Evolutionary conservation across 2,113 vertebrate species (phyloP).

Genomic region (Mesocricetus auratus): DNA sequence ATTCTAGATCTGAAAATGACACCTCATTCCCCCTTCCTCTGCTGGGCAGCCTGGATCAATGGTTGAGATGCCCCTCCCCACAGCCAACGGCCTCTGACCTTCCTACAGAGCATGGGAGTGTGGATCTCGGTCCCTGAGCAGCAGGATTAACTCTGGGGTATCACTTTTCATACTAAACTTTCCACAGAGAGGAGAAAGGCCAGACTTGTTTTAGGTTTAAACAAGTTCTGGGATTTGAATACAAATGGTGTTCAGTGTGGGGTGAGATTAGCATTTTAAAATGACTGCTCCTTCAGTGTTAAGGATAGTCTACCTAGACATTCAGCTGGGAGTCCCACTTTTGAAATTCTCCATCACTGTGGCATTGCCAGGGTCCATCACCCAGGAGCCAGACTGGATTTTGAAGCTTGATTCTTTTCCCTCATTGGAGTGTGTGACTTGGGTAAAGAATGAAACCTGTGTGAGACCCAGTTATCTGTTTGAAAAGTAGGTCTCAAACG

Average conservation of each 20-base stretch:
- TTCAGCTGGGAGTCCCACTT: background rate
- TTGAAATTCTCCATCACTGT: fast-evolving
- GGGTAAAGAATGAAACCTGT: background rate
- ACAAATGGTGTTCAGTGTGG: background rate
- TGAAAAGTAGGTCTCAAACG: background rate
- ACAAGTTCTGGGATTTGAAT: background rate
- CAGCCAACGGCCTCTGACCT: background rate
- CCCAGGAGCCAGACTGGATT: fast-evolving
- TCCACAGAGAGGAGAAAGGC: slow-evolving; percentile 7
- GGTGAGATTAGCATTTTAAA: slow-evolving; percentile 20
- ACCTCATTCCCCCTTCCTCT: background rate
- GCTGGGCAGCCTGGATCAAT: background rate
- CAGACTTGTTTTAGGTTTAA: slow-evolving; percentile 23
- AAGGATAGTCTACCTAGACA: background rate
- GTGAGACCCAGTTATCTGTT: slow-evolving; percentile 2
- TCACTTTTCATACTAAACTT: slow-evolving; percentile 33
- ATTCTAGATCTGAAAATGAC: background rate
- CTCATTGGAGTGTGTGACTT: background rate
- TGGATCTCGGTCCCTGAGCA: background rate
- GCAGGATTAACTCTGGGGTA: background rate
- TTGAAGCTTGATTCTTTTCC: background rate
- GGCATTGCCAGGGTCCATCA: fast-evolving
- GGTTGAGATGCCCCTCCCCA: background rate
- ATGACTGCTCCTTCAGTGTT: background rate
- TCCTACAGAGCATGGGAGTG: background rate